Percentiles rank a stretch among this genome's conserved stretches.
Evolutionary conservation across 2,113 vertebrate genomes (phyloP).

Genomic region (Pachyramphus minor): DNA sequence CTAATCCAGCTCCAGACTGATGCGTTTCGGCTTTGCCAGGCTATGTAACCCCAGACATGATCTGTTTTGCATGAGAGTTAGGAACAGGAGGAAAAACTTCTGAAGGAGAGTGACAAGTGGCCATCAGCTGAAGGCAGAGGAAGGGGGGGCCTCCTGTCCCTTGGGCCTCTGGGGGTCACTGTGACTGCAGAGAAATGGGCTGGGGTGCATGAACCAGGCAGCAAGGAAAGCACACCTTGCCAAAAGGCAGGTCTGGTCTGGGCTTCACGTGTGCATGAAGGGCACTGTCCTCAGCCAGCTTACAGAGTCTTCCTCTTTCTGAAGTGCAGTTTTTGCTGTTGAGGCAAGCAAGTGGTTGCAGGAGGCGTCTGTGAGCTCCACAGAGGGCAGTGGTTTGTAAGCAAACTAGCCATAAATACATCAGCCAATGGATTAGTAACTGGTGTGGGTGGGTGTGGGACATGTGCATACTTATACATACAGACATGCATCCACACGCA

Average conservation of each 20-base stretch:
- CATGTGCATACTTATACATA: constrained; percentile 41
- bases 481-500: constrained; percentile 29
- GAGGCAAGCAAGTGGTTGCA: not conserved
- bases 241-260: not conserved
- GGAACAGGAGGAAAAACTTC: not conserved
- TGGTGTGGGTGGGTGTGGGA: constrained; percentile 18
- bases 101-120: not conserved
- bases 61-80: not conserved
- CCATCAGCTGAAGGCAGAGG: not conserved
- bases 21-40: not conserved
- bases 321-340: not conserved
- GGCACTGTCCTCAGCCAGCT: not conserved
- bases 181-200: not conserved
- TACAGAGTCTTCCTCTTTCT: not conserved
- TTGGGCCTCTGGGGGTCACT: not conserved
- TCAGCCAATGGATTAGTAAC: constrained; percentile 47
- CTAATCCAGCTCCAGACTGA: not conserved
- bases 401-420: constrained; percentile 56
- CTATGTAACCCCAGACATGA: fast-evolving
- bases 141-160: not conserved
- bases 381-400: constrained; percentile 38
- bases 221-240: not conserved
- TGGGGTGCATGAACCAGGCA: not conserved
- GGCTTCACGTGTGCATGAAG: not conserved
- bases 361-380: not conserved